Conservation (phyloP, 2,113 vertebrate species). For the Synchiropus splendidus region DNA sequence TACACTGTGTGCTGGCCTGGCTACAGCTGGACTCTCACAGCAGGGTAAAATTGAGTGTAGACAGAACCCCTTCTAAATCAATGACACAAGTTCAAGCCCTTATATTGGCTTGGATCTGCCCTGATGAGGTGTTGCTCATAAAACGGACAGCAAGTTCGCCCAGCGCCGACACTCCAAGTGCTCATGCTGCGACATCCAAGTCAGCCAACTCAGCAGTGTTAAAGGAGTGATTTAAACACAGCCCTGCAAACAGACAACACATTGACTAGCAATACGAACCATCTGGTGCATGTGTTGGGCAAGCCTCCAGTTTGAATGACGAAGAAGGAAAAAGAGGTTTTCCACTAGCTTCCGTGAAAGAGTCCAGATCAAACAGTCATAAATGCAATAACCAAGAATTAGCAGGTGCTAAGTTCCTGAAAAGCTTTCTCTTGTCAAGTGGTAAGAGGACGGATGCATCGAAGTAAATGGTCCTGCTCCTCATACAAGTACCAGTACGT, state of each 20-base stretch:
- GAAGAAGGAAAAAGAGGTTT: slow-evolving; percentile 8
- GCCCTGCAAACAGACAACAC: slow-evolving; percentile 4
- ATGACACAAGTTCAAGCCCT: neutral
- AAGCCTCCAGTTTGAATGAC: slow-evolving; percentile 16
- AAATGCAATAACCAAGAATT: no score
- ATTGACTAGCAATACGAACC: slow-evolving; percentile 22
- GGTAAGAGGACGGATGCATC: no score
- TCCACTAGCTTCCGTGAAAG: no score
- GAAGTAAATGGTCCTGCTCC: no score
- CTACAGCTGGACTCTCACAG: neutral
- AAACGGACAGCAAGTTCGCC: slow-evolving; percentile 9
- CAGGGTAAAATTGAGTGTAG: slow-evolving; percentile 7
- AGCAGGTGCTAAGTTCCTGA: no score
- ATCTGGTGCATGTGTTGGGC: slow-evolving; percentile 16
- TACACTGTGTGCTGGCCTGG: no score
- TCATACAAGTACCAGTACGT: no score
- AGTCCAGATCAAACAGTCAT: no score
- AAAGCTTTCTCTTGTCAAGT: no score
- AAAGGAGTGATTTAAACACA: no score
- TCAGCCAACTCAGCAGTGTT: no score
- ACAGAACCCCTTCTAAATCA: slow-evolving; percentile 7
- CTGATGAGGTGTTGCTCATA: slow-evolving; percentile 35
- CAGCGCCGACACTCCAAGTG: no score
- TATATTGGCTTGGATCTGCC: neutral
- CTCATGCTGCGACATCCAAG: slow-evolving; percentile 1